Evolutionary conservation across 2,113 vertebrate species (phyloP).

Genomic region (Solea solea): DNA sequence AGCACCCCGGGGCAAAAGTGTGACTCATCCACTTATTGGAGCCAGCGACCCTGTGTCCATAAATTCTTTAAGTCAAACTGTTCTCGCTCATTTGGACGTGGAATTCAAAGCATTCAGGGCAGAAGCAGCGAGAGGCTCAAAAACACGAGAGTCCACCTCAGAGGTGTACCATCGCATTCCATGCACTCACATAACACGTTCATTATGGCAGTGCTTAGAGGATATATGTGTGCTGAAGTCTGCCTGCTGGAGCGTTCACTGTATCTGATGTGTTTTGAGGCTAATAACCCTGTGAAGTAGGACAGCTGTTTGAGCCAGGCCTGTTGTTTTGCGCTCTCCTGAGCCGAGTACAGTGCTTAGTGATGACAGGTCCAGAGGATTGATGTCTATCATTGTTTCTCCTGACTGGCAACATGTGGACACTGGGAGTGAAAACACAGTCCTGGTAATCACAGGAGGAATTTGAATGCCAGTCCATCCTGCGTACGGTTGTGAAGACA

Average conservation of each 20-base stretch:
- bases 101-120: conserved; percentile 52
- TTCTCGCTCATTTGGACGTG: conserved; percentile 33
- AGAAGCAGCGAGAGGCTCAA: conserved; percentile 20
- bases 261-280: conserved; percentile 23
- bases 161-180: conserved; percentile 44
- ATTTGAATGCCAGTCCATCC: conserved; percentile 17
- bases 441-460: conserved; percentile 32
- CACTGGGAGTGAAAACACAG: conserved; percentile 10
- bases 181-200: conserved; percentile 39
- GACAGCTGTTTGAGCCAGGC: conserved; percentile 44
- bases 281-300: conserved; percentile 17
- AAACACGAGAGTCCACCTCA: conserved; percentile 37
- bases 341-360: conserved; percentile 30
- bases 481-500: conserved; percentile 10
- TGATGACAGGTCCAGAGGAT: conserved; percentile 45
- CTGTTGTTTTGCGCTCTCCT: conserved; percentile 36
- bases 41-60: conserved; percentile 28
- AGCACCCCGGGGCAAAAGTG: conserved; percentile 8
- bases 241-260: conserved; percentile 7
- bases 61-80: conserved; percentile 48
- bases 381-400: conserved; percentile 40
- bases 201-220: conserved; percentile 34
- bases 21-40: conserved; percentile 39
- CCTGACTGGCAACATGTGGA: conserved; percentile 40
- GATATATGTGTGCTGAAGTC: conserved; percentile 13